These are phyloP conservation scores for Cavia aperea DNA, from an alignment of 2,113 vertebrate species.

Conservation along the genomic window DNA sequence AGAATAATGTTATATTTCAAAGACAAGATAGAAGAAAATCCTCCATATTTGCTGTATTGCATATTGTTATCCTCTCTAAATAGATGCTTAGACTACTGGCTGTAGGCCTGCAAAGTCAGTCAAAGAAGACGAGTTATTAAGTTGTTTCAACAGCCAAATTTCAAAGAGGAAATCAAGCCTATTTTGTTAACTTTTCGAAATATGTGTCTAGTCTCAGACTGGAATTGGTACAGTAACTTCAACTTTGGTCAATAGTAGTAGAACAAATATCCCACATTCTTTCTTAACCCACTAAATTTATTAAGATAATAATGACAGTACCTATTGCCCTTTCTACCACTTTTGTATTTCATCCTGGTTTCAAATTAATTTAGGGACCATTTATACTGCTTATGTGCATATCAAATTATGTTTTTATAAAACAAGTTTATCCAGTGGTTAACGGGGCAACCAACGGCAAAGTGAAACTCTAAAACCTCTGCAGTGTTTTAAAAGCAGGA, in stretches of 20 bases:
- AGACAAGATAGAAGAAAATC: too few relatives aligned
- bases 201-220: background rate
- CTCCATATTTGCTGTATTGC: too few relatives aligned
- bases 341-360: background rate
- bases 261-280: background rate
- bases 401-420: background rate
- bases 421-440: background rate
- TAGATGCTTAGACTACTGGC: too few relatives aligned
- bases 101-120: too few relatives aligned
- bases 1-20: too few relatives aligned
- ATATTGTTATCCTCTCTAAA: too few relatives aligned
- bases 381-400: background rate
- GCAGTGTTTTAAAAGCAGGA: background rate
- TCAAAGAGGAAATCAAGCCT: background rate
- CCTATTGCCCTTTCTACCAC: background rate
- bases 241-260: background rate
- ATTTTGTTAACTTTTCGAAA: background rate
- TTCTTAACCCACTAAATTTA: constrained; percentile 24
- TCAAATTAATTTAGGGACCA: background rate
- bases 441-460: background rate
- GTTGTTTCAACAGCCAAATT: background rate
- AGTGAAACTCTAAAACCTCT: background rate
- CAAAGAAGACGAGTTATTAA: too few relatives aligned
- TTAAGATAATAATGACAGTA: background rate
- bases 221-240: background rate